These are phyloP conservation scores for Pristionchus mayeri DNA, from an alignment of 2,888 invertebrate species.

Conservation along the genomic window DNA sequence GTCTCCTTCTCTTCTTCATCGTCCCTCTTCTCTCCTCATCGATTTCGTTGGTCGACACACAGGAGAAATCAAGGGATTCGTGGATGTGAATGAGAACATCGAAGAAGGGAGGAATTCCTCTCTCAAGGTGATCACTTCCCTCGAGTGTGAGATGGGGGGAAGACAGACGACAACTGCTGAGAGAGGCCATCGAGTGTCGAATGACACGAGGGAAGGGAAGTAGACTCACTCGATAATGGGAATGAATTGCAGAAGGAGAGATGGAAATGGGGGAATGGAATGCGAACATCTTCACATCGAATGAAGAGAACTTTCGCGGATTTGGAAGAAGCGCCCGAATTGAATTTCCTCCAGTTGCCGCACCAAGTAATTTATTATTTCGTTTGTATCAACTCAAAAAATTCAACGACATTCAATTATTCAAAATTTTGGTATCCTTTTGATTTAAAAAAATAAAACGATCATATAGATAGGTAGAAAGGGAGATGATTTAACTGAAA, in stretches of 20 bases:
- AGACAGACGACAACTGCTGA: slow-evolving; percentile 4
- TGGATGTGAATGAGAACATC: slow-evolving; percentile 76
- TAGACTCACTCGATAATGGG: no score
- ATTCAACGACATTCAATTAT: not conserved
- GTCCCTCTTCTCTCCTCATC: slow-evolving; percentile 45
- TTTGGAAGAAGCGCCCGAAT: slow-evolving; percentile 67
- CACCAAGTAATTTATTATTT: slow-evolving; percentile 64
- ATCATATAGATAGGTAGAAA: not conserved
- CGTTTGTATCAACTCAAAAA: not conserved
- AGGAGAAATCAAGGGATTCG: slow-evolving; percentile 50
- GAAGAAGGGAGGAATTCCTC: slow-evolving; percentile 56
- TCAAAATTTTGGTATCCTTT: not conserved
- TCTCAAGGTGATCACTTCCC: not conserved
- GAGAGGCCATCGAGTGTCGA: not conserved
- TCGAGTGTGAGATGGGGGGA: not conserved
- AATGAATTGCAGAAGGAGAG: slow-evolving; percentile 36
- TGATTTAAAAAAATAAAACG: not conserved
- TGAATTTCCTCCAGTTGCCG: slow-evolving; percentile 73
- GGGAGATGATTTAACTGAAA: not conserved
- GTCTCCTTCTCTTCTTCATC: not conserved
- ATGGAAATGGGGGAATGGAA: slow-evolving; percentile 48
- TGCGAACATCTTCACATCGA: slow-evolving; percentile 49
- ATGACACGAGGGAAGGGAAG: not conserved
- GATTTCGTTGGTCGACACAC: slow-evolving; percentile 45
- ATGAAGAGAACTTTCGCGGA: slow-evolving; percentile 72